Base-by-base conservation (phyloP, 2,888 invertebrate species). In the Glaucopsyche alexis region DNA sequence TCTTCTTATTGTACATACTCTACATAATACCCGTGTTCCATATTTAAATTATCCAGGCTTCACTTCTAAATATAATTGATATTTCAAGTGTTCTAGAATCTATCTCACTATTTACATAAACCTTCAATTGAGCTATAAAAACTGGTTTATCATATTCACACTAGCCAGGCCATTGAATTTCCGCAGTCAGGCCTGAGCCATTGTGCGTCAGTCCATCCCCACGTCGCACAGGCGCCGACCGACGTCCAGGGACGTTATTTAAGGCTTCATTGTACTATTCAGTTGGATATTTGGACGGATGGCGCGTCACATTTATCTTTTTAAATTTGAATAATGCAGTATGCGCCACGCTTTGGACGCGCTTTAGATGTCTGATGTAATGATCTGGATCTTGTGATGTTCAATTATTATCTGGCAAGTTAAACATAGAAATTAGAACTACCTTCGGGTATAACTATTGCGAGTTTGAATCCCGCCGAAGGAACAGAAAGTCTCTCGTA, bases 211-310 rank as follows among this genome's bases (percentile, higher is more conserved):
- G 83, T 92, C 88, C 81, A 80, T 79, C 78, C 79, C 76, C 82
- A 84, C 88, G 88, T 89, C 87, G 77, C 81, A 84, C 84, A 87
- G 92, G 91, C 91, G 91, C 91, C 91, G 86, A 81, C 85, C 83
- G 90, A 91, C 90, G 84, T 86, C 87, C 82, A 66, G 80, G 74
- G 80, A 83, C n/a, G 89, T 92, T 90, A 92, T 92, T 92, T 92
- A 92, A 83, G 82, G 88, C 87, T 85, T 91, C 90, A 92, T 92
- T 92, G 92, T 92, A 85, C 87, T 87, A 82, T 80, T 80, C 78
- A 78, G 82, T 82, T 85, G 85, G 72, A 81, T 86, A 84, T 85
- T 83, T 80, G 85, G 90, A 91, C 88, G 88, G 91, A 90, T 90
- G 87, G 81, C 84, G 82, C 84, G 87, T 89, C 90, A 88, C 87